phyloP scores from a whole-genome alignment of 2,113 vertebrate species.

The Colinus virginianus region DNA sequence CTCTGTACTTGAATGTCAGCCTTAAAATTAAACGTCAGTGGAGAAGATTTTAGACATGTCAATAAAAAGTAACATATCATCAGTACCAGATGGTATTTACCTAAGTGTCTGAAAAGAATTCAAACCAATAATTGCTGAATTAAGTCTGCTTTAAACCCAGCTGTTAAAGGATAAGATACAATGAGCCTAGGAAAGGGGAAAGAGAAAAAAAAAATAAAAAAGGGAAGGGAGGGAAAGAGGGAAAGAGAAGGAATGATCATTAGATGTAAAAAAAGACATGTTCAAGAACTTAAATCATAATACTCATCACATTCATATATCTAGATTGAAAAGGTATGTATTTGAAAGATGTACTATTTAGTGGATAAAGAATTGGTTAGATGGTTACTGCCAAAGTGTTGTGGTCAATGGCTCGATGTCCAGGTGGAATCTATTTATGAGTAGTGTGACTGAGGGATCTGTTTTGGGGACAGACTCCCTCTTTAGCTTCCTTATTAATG shows the following conservation, averaged over 20 bases:
- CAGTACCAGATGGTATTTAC: neutral
- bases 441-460: no score
- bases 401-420: no score
- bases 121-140: neutral
- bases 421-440: no score
- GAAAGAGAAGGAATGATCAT: accelerated
- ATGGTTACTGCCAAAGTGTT: no score
- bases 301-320: no score
- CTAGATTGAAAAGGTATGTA: no score
- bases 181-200: neutral
- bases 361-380: no score
- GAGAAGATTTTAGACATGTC: neutral
- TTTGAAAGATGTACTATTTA: no score
- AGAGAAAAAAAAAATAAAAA: no score
- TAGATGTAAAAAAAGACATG: accelerated
- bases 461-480: no score
- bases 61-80: slow-evolving; percentile 27
- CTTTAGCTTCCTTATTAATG: no score
- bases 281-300: neutral
- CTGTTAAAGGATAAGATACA: neutral
- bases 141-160: neutral
- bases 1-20: slow-evolving; percentile 43
- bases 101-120: neutral
- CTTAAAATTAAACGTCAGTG: slow-evolving; percentile 49
- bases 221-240: no score